phyloP scores from a whole-genome alignment of 2,797 vertebrate genomes.

The Micropoecilia bifurca region DNA sequence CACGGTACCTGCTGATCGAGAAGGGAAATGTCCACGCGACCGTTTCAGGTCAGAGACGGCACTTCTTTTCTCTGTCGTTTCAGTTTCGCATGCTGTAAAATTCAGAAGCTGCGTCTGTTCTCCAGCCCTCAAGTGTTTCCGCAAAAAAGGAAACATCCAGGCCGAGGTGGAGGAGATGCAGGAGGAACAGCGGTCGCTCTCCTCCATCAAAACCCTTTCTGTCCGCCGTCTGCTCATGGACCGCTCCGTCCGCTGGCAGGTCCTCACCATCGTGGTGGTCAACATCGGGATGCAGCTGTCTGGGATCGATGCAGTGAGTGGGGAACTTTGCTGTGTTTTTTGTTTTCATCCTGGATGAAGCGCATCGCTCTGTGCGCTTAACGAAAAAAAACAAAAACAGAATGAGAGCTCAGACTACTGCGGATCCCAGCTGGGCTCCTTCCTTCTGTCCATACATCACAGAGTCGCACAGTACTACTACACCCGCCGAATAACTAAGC shows the following conservation, averaged over 20 bases:
- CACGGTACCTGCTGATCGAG: constrained; percentile 91
- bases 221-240: constrained; percentile 83
- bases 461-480: constrained; percentile 38
- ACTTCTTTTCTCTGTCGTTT: background rate
- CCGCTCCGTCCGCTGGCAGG: constrained; percentile 85
- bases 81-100: background rate
- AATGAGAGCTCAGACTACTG: constrained; percentile 22
- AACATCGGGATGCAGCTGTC: constrained; percentile 93
- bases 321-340: background rate
- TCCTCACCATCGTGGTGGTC: constrained; percentile 85
- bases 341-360: constrained; percentile 15
- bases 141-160: constrained; percentile 80
- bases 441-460: constrained; percentile 60
- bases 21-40: constrained; percentile 82
- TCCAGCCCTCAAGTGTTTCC: constrained; percentile 84
- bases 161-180: constrained; percentile 89
- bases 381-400: constrained; percentile 4
- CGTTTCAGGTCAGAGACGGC: constrained; percentile 78
- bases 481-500: constrained; percentile 55
- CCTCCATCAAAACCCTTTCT: constrained; percentile 78
- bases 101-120: constrained; percentile 4
- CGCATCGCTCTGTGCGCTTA: constrained; percentile 36
- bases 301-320: constrained; percentile 89
- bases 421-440: constrained; percentile 55
- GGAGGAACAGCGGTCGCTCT: constrained; percentile 86